Conservation (phyloP, 2,888 invertebrate species). For the Chironomus tentans region DNA sequence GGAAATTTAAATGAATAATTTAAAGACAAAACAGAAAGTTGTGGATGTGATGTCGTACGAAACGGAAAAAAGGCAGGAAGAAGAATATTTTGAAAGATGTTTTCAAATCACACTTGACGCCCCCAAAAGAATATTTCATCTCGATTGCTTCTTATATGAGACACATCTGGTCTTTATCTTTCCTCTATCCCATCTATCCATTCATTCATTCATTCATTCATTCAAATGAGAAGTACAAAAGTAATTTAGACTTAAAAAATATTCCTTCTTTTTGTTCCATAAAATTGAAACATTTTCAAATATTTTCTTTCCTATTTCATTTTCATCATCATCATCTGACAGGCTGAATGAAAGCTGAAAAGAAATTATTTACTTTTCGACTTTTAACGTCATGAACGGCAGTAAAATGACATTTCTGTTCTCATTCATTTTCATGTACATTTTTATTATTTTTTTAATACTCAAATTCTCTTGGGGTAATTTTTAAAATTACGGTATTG, state of each 20-base stretch:
- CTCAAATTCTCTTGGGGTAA: no score
- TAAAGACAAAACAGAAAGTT: neutral
- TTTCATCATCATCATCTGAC: neutral
- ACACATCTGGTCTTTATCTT: constrained; percentile 16
- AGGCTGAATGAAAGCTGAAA: constrained; percentile 12
- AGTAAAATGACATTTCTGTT: constrained; percentile 1
- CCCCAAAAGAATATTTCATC: constrained; percentile 19
- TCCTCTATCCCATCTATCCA: neutral
- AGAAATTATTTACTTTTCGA: constrained; percentile 18
- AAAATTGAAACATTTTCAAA: constrained; percentile 22
- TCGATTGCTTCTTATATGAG: neutral
- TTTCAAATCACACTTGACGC: constrained; percentile 22
- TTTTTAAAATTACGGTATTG: no score
- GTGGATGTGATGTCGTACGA: neutral
- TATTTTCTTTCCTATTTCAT: constrained; percentile 1
- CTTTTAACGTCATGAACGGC: constrained; percentile 8
- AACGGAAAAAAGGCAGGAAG: neutral
- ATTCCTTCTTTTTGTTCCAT: no score
- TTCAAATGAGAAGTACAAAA: neutral
- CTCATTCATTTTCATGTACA: neutral
- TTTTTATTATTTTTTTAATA: neutral
- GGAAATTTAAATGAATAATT: no score
- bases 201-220: neutral
- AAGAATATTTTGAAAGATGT: constrained; percentile 12
- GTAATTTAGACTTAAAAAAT: neutral